Evolutionary conservation across 1,140 invertebrate genomes (phyloP).

Genomic region (Frieseomelitta varia): DNA sequence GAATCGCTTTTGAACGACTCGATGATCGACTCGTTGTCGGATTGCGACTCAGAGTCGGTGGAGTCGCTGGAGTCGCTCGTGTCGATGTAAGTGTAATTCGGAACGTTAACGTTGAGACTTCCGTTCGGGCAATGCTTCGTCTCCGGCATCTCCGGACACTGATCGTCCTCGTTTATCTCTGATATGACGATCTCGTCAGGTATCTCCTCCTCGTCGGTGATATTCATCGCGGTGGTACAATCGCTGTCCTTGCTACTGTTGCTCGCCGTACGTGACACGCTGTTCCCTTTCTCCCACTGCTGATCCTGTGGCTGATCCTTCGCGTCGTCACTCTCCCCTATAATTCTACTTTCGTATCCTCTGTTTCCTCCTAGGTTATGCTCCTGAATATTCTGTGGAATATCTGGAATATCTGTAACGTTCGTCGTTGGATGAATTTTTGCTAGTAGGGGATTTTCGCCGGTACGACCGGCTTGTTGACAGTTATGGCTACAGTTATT

Average conservation of each 20-base stretch:
- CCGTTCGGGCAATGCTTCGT: background rate
- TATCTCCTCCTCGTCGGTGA: constrained; percentile 55
- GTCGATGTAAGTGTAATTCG: constrained; percentile 64
- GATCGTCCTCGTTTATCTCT: background rate
- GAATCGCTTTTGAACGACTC: constrained; percentile 27
- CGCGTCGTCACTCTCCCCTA: background rate
- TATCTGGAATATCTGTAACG: background rate
- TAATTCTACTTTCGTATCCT: background rate
- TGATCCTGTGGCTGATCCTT: background rate
- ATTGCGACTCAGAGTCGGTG: constrained; percentile 56
- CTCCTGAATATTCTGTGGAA: background rate
- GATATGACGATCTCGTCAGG: background rate
- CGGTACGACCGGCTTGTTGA: background rate
- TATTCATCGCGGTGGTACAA: constrained; percentile 55
- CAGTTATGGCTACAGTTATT: background rate
- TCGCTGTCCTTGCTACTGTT: constrained; percentile 36
- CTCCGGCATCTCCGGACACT: background rate
- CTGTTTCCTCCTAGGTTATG: background rate
- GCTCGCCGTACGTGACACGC: constrained; percentile 25
- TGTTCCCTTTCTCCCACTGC: constrained; percentile 13
- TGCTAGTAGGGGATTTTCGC: no score
- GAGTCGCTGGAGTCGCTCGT: constrained; percentile 63
- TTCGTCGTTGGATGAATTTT: background rate
- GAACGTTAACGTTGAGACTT: constrained; percentile 46
- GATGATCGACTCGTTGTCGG: constrained; percentile 56